Percentiles rank a stretch among this genome's conserved stretches.
Conservation (phyloP, 1,140 invertebrate species). For the Sitophilus oryzae region DNA sequence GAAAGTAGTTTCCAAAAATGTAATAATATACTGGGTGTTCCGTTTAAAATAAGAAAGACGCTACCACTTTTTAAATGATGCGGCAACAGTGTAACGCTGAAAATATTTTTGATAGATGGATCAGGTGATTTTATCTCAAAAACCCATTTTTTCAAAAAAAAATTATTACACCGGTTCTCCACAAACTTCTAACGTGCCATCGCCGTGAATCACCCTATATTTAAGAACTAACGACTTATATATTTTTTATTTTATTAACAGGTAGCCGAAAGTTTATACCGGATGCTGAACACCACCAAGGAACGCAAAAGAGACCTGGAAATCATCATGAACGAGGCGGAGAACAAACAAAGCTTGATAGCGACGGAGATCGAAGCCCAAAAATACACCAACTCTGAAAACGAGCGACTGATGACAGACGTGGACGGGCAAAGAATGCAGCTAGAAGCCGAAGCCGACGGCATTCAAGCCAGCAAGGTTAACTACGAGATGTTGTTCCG, state of each 20-base stretch:
- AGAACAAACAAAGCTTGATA: conserved; percentile 57
- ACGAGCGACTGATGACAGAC: conserved; percentile 38
- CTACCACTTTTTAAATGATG: no score
- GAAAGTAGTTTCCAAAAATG: no score
- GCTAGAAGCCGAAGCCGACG: conserved; percentile 47
- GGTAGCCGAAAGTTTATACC: conserved; percentile 17
- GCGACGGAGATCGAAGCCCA: conserved; percentile 57
- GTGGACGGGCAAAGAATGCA: conserved; percentile 41
- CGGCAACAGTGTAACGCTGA: no score
- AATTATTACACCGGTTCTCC: no score
- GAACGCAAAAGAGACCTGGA: conserved; percentile 43
- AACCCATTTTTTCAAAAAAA: no score
- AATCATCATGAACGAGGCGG: conserved; percentile 53
- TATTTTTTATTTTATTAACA: background rate
- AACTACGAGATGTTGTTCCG: conserved; percentile 38
- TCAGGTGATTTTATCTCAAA: no score
- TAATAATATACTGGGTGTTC: no score
- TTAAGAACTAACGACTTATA: background rate
- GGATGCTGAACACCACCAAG: conserved; percentile 12
- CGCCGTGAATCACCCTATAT: background rate
- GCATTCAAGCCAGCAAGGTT: conserved; percentile 49
- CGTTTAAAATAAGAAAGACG: no score
- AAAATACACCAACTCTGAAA: conserved; percentile 45
- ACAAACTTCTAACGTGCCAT: no score
- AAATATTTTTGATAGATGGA: no score